These are phyloP conservation scores for Microctenopoma stevenorrisi DNA, from an alignment of 2,797 vertebrate species.

Conservation along the genomic window DNA sequence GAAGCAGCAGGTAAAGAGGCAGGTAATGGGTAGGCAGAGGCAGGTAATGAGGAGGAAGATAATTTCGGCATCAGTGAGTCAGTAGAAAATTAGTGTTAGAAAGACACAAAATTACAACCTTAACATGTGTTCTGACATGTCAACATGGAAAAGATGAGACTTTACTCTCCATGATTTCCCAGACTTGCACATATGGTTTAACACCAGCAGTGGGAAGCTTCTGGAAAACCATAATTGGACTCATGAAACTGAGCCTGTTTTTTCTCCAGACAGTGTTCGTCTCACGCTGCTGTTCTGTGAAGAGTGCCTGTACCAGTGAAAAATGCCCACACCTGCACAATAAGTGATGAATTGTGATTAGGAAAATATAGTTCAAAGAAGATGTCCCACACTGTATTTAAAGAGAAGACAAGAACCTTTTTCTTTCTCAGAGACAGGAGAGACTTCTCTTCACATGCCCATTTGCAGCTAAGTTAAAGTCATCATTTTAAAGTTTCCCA, in stretches of 20 bases:
- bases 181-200: background rate
- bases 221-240: slow-evolving; percentile 11
- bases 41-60: background rate
- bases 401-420: slow-evolving; percentile 19
- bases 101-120: background rate
- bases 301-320: background rate
- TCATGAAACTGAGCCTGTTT: slow-evolving; percentile 41
- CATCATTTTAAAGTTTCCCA: slow-evolving; percentile 72
- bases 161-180: background rate
- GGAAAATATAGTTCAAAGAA: background rate
- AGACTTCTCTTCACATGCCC: slow-evolving; percentile 68
- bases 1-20: background rate
- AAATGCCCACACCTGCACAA: slow-evolving; percentile 2
- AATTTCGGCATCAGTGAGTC: background rate
- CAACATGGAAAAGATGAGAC: background rate
- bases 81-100: background rate
- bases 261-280: background rate
- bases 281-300: slow-evolving; percentile 12
- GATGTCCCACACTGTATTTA: slow-evolving; percentile 14
- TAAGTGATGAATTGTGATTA: background rate
- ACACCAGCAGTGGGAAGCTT: background rate
- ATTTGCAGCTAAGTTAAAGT: slow-evolving; percentile 69
- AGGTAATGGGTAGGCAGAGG: background rate
- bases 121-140: slow-evolving; percentile 6
- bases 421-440: slow-evolving; percentile 42